Conservation (phyloP, 2,888 invertebrate species). For the Epistrophe grossulariae region DNA sequence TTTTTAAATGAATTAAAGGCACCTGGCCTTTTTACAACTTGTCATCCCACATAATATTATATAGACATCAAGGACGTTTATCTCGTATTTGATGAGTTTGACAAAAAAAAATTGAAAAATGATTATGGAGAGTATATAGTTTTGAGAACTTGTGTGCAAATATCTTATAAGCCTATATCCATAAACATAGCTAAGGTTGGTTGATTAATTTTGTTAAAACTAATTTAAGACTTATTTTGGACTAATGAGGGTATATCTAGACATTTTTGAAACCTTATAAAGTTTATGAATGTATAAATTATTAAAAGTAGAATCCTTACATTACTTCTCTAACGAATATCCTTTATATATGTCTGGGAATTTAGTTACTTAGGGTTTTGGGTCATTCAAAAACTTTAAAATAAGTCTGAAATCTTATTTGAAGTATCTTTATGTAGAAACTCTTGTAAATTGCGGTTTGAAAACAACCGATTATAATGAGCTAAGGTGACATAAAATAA, state of each 20-base stretch:
- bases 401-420: neutral
- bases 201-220: constrained; percentile 12
- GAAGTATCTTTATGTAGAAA: neutral
- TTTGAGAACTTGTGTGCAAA: neutral
- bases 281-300: constrained; percentile 14
- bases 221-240: neutral
- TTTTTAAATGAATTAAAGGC: constrained; percentile 55
- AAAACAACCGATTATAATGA: neutral
- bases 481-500: neutral
- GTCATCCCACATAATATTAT: neutral
- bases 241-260: constrained; percentile 7
- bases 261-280: neutral
- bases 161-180: neutral
- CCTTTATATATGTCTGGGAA: neutral
- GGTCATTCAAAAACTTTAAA: neutral
- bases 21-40: constrained; percentile 47
- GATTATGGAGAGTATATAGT: neutral
- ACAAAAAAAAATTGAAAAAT: constrained; percentile 30
- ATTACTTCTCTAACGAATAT: neutral
- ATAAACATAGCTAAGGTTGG: constrained; percentile 4
- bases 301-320: neutral
- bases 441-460: neutral
- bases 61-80: neutral
- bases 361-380: neutral
- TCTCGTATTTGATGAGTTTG: constrained; percentile 14